Evolutionary conservation across 2,797 vertebrate species (phyloP).

Genomic region (Pangasius djambal): DNA sequence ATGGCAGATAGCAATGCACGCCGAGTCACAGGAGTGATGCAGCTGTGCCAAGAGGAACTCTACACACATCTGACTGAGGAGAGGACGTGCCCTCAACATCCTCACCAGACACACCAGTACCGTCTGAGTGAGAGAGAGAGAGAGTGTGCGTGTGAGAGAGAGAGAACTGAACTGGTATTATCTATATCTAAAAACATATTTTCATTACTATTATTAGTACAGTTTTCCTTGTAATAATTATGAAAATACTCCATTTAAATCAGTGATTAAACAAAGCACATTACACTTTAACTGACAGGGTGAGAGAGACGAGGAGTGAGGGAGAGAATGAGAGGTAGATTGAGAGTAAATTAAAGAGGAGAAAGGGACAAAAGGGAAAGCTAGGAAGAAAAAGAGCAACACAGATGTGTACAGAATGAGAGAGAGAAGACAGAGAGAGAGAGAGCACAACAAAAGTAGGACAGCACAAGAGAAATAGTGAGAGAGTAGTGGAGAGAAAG

Average conservation of each 20-base stretch:
- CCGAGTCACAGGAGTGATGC: constrained; percentile 85
- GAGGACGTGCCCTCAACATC: constrained; percentile 87
- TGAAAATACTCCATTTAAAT: neutral
- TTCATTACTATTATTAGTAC: neutral
- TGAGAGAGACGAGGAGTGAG: too few species aligned
- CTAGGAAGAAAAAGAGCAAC: neutral
- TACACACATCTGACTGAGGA: constrained; percentile 89
- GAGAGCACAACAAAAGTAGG: neutral
- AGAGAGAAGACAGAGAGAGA: neutral
- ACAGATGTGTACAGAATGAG: neutral
- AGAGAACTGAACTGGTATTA: neutral
- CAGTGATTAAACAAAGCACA: neutral
- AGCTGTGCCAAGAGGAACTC: constrained; percentile 91
- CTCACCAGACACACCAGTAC: constrained; percentile 90
- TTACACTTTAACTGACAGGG: neutral
- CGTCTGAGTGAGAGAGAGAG: constrained; percentile 74
- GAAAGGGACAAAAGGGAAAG: neutral
- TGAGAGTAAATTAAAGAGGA: neutral
- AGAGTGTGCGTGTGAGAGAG: neutral
- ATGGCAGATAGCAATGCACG: constrained; percentile 90
- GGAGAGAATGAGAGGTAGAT: neutral
- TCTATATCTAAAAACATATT: neutral
- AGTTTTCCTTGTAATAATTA: neutral
- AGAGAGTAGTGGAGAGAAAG: neutral
- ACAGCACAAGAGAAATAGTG: neutral